Evolutionary conservation across 2,888 invertebrate genomes (phyloP).

Genomic region (Coelinius sp.): DNA sequence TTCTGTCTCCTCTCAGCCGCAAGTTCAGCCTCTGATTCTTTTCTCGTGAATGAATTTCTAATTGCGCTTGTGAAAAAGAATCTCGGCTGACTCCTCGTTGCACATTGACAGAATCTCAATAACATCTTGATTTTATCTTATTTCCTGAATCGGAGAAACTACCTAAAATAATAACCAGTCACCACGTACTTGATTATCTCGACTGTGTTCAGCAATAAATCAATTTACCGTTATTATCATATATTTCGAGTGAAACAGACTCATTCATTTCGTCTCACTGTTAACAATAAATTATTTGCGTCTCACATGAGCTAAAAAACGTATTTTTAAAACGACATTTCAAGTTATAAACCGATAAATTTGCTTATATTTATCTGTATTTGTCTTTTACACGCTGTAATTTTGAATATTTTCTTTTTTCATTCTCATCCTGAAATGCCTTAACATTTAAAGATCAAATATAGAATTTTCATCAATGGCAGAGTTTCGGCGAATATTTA

Average conservation of each 20-base stretch:
- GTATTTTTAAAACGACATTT: background rate
- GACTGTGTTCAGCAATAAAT: background rate
- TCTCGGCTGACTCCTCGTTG: slow-evolving; percentile 44
- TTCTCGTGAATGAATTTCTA: slow-evolving; percentile 46
- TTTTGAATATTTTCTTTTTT: no score
- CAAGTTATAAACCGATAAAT: background rate
- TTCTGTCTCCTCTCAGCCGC: slow-evolving; percentile 72
- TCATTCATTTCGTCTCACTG: no score
- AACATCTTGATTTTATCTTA: slow-evolving; percentile 44
- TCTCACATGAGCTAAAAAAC: background rate
- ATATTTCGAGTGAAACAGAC: background rate
- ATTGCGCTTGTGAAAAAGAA: slow-evolving; percentile 49
- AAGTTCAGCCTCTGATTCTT: slow-evolving; percentile 37
- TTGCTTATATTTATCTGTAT: no score
- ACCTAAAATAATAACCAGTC: no score
- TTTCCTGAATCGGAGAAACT: background rate
- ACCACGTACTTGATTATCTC: no score
- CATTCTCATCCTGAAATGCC: no score
- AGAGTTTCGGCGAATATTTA: no score
- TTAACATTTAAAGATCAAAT: no score
- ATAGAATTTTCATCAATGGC: no score
- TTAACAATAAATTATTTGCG: background rate
- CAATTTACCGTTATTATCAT: background rate
- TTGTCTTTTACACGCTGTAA: no score
- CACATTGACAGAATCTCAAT: slow-evolving; percentile 45